Evolutionary conservation across 2,888 invertebrate genomes (phyloP).

Genomic region (Drosophila borborema): DNA sequence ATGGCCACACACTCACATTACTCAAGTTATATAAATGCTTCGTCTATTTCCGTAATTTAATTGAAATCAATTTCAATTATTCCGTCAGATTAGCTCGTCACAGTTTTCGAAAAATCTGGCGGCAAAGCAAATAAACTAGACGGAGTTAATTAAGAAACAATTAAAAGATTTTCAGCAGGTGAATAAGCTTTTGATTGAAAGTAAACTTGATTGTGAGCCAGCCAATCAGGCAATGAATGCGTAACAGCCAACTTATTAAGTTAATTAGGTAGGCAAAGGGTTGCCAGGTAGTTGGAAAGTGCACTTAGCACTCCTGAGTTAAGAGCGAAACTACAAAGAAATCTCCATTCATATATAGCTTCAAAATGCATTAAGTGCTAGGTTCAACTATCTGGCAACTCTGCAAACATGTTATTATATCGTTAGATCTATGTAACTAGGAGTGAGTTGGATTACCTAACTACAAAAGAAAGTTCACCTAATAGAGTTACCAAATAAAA

Average conservation of each 20-base stretch:
- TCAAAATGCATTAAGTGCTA: too few species aligned
- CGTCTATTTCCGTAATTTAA: neutral
- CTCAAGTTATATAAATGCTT: neutral
- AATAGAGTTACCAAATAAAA: neutral
- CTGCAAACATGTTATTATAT: too few species aligned
- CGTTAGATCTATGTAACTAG: too few species aligned
- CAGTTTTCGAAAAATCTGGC: neutral
- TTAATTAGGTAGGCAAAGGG: neutral
- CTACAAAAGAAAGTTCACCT: neutral
- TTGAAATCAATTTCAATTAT: neutral
- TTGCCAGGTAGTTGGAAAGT: neutral
- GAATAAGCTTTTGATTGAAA: neutral
- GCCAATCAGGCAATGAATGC: neutral
- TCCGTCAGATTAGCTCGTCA: neutral
- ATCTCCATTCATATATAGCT: too few species aligned
- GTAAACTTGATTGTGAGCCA: neutral
- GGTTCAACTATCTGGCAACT: too few species aligned
- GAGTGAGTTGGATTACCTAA: neutral
- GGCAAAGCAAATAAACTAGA: neutral
- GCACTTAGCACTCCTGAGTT: too few species aligned
- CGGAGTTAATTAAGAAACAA: neutral
- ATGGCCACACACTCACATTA: neutral
- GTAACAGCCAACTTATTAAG: neutral
- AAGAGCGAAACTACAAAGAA: too few species aligned
- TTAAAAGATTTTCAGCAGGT: slow-evolving; percentile 2